These are phyloP conservation scores for Aphis craccivora DNA, from an alignment of 1,140 invertebrate species.

Conservation along the genomic window DNA sequence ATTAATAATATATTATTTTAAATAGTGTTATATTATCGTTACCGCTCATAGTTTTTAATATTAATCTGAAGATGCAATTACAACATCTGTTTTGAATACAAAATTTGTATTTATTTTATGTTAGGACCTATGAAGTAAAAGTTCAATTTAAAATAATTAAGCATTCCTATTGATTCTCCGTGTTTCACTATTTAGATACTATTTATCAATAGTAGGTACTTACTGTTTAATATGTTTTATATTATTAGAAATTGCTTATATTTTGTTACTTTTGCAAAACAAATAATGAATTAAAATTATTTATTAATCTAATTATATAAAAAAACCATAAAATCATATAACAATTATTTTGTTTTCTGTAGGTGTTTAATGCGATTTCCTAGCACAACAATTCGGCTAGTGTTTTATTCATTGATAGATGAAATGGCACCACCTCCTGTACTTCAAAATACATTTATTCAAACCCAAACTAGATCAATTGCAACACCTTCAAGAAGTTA, in stretches of 20 bases:
- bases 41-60: neutral
- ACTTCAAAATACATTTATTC: constrained; percentile 45
- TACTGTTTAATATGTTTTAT: neutral
- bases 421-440: constrained; percentile 64
- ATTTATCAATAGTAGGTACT: neutral
- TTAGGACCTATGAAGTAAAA: no score
- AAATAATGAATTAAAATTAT: neutral
- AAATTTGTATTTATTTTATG: neutral
- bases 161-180: neutral
- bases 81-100: neutral
- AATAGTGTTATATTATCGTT: neutral
- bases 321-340: neutral
- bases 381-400: constrained; percentile 93
- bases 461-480: constrained; percentile 52
- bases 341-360: constrained; percentile 64
- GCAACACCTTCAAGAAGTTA: constrained; percentile 42
- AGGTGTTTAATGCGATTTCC: constrained; percentile 95
- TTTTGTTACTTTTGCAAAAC: neutral
- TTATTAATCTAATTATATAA: neutral
- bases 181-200: neutral
- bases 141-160: neutral
- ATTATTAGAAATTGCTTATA: neutral
- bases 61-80: neutral
- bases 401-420: constrained; percentile 92
- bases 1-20: neutral